A percentile compares a stretch with the other conserved stretches of the same genome.
phyloP scores from a whole-genome alignment of 2,113 vertebrate species.

The Poeciliopsis turrubarensis region DNA sequence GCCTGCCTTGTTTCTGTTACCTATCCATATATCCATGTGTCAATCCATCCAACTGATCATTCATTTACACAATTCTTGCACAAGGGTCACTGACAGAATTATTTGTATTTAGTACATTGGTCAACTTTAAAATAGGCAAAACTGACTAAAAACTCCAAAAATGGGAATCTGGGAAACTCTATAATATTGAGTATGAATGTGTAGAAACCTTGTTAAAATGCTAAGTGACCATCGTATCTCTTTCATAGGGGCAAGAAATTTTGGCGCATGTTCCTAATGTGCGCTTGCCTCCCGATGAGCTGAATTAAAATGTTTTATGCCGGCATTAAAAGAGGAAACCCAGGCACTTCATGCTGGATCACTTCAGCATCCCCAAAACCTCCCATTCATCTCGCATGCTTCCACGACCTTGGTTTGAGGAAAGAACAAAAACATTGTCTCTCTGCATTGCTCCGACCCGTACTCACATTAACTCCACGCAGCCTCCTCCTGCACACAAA shows the following conservation, averaged over 20 bases:
- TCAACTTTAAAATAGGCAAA: background rate
- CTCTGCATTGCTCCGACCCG: constrained; percentile 45
- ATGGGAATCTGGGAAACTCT: background rate
- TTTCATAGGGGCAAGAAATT: background rate
- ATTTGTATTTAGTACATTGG: background rate
- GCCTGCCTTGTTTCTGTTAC: too few species aligned
- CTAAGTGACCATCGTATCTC: background rate
- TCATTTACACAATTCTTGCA: background rate
- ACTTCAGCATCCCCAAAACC: constrained; percentile 1
- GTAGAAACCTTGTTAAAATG: background rate
- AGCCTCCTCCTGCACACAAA: constrained; percentile 3
- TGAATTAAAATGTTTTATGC: constrained; percentile 20
- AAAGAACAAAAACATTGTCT: constrained; percentile 35
- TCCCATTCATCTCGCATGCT: constrained; percentile 27
- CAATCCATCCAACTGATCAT: background rate
- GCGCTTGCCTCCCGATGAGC: constrained; percentile 1
- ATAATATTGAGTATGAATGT: background rate
- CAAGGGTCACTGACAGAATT: background rate
- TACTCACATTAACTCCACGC: constrained; percentile 28
- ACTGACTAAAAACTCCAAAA: background rate
- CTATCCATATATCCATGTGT: background rate
- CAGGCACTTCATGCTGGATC: constrained; percentile 33
- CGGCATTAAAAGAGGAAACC: constrained; percentile 14
- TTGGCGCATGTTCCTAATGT: constrained; percentile 6
- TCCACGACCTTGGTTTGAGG: constrained; percentile 58